Percentiles rank a stretch among this genome's conserved stretches.
Evolutionary conservation across 2,888 invertebrate genomes (phyloP).

Genomic region (Meiosimyza platycephala): DNA sequence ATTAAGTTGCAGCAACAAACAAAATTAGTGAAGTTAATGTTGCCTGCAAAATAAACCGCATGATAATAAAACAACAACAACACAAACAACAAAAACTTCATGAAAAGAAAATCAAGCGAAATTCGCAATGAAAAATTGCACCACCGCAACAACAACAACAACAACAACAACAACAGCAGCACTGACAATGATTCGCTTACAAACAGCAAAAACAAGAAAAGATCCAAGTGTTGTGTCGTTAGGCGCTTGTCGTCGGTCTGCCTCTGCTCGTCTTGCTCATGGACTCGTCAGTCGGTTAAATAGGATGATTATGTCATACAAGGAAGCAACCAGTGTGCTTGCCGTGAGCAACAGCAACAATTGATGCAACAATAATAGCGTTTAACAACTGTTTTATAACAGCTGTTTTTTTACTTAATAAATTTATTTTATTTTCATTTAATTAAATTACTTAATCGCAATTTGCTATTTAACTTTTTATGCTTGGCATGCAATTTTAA

Average conservation of each 20-base stretch:
- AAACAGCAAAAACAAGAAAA: slow-evolving; percentile 3
- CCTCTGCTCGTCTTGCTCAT: background rate
- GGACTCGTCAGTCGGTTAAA: slow-evolving; percentile 4
- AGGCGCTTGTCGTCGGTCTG: no score
- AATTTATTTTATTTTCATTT: no score
- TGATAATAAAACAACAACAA: background rate
- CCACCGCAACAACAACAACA: background rate
- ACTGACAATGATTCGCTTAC: background rate
- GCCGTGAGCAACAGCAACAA: slow-evolving; percentile 9
- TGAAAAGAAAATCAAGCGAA: background rate
- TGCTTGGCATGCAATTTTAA: no score
- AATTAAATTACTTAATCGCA: no score
- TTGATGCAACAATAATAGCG: slow-evolving; percentile 1
- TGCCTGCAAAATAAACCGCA: background rate
- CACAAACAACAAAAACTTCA: background rate
- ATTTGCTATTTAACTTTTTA: no score
- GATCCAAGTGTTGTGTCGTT: no score
- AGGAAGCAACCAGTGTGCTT: slow-evolving; percentile 26
- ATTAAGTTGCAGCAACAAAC: background rate
- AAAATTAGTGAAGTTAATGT: background rate
- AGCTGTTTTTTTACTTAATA: no score
- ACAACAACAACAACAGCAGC: background rate
- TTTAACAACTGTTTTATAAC: background rate
- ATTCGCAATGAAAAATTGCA: background rate
- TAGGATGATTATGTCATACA: slow-evolving; percentile 28